A percentile compares a stretch with the other conserved stretches of the same genome.
Evolutionary conservation across 2,797 vertebrate species (phyloP).

Genomic region (Sebastes hubbsi): DNA sequence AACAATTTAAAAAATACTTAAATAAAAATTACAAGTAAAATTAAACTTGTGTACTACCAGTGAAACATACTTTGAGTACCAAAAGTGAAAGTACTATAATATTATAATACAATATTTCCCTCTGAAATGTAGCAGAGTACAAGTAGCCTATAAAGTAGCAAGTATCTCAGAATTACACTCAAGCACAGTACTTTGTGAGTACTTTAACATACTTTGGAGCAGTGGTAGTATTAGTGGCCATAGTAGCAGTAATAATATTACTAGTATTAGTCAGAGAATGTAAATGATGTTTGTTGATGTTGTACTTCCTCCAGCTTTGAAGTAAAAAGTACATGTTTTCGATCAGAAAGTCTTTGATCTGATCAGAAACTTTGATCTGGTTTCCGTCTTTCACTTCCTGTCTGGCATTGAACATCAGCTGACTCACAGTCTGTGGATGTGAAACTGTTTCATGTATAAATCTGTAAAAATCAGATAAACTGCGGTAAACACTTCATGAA

Average conservation of each 20-base stretch:
- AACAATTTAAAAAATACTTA: not conserved
- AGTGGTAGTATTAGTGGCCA: not conserved
- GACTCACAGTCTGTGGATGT: not conserved
- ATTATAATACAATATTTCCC: too few relatives aligned
- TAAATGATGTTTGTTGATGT: not conserved
- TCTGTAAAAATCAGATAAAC: not conserved
- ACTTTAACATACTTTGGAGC: not conserved
- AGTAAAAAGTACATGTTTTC: not conserved
- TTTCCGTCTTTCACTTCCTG: constrained; percentile 33
- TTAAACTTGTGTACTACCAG: not conserved
- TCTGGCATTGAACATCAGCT: not conserved
- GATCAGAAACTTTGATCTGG: constrained; percentile 27
- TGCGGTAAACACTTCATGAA: not conserved
- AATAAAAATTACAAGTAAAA: fast-evolving
- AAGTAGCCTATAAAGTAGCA: too few relatives aligned
- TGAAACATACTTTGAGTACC: not conserved
- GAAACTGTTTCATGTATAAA: not conserved
- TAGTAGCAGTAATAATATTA: not conserved
- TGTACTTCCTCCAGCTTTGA: not conserved
- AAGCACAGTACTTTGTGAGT: not conserved
- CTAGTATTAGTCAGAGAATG: not conserved
- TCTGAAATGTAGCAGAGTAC: not conserved
- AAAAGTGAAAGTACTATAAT: not conserved
- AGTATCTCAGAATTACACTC: not conserved
- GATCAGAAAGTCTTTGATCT: constrained; percentile 3